Percentiles rank a stretch among this genome's conserved stretches.
These are phyloP conservation scores for Argyrosomus japonicus DNA, from an alignment of 2,113 vertebrate genomes.

Conservation along the genomic window DNA sequence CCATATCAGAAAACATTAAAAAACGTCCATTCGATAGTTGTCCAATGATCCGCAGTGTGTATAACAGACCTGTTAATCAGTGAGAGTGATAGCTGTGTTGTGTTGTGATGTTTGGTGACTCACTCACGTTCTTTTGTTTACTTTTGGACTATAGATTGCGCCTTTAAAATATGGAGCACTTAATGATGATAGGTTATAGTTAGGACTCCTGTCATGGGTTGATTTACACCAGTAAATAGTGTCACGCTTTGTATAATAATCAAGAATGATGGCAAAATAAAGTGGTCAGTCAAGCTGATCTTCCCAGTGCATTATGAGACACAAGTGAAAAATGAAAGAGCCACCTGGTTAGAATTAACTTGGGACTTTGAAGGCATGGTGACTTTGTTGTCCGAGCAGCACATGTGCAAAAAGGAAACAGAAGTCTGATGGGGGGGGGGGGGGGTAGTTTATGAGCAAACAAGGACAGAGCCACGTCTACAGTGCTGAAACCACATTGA, in stretches of 20 bases:
- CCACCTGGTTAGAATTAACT: slow-evolving; percentile 71
- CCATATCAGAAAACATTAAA: neutral
- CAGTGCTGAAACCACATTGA: slow-evolving; percentile 8
- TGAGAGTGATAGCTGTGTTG: neutral
- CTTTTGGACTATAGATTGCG: neutral
- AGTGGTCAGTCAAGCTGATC: slow-evolving; percentile 43
- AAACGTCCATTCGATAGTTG: neutral
- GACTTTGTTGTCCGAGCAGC: slow-evolving; percentile 50
- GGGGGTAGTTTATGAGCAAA: slow-evolving; percentile 34
- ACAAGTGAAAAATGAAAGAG: slow-evolving; percentile 28
- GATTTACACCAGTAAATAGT: slow-evolving; percentile 50
- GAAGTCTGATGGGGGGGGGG: slow-evolving; percentile 5
- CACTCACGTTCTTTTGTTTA: neutral
- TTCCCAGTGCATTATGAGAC: slow-evolving; percentile 27
- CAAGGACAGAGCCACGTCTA: slow-evolving; percentile 48
- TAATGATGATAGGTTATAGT: slow-evolving; percentile 22
- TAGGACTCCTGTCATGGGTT: neutral
- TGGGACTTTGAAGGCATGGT: slow-evolving; percentile 35
- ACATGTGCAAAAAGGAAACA: slow-evolving; percentile 56
- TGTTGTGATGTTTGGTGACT: slow-evolving; percentile 3
- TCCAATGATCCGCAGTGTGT: neutral
- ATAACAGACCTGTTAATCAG: neutral
- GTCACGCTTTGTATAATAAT: slow-evolving; percentile 33
- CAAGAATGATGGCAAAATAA: slow-evolving; percentile 25
- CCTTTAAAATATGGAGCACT: slow-evolving; percentile 20